Base-by-base conservation (phyloP, 2,888 invertebrate genomes). In the Athetis lepigone region DNA sequence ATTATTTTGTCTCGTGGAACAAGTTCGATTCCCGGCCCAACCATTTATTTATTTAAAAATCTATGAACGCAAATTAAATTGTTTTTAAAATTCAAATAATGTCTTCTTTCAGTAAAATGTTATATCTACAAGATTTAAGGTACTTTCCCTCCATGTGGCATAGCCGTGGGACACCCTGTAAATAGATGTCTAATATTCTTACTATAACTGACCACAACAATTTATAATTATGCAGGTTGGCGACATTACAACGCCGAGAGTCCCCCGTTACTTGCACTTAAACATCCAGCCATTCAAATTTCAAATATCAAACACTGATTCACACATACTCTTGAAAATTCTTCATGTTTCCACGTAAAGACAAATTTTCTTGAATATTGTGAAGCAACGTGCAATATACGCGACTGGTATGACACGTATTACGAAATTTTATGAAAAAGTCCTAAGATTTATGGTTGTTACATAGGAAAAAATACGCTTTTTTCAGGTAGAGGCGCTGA, bases 211-310 rank as follows among this genome's bases (percentile, higher is more conserved):
- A 52, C 13, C 16, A 49, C 13, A 4, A 21, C 16, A 27, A 21
- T n/a, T n/a, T n/a, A n/a, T n/a, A n/a, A n/a, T 4, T 33, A n/a
- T 29, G 21, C 37, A 54, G 54, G 72, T 56, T 79, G 69, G 57
- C 59, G 29, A 45, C 21, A 25, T 29, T 27, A 51, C 33, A 16
- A 29, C 40, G 16, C 55, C n/a, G 46, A 52, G 70, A 63, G 67
- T 71, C 64, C 57, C 45, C 33, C 43, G 61, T 61, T 33, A 39
- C 62, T 39, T 68, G 57, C 65, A 70, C 65, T 60, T 67, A 69
- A 69, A 75, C 70, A 77, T 75, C 73, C 77, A 79, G 72, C 70
- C 78, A 81, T 85, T 84, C 80, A 79, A 81, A 84, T 82, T 82
- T 81, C 77, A 82, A 82, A 69, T 76, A 77, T 77, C 75, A 82